phyloP scores from a whole-genome alignment of 2,113 vertebrate genomes.

The Chitala chitala region DNA sequence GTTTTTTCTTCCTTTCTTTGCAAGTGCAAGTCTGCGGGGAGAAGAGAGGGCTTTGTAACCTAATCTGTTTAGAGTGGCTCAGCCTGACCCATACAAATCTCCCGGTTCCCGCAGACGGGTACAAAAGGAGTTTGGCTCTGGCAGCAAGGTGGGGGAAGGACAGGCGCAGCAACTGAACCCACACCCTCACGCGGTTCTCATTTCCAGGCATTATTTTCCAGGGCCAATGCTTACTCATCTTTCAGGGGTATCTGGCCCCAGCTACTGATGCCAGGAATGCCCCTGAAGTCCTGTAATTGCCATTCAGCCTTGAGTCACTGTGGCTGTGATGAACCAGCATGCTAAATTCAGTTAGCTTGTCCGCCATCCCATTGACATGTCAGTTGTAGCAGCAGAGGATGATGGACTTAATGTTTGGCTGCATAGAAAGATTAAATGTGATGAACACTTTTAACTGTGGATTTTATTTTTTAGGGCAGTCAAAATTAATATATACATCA shows the following conservation, averaged over 20 bases:
- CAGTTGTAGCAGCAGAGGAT: background rate
- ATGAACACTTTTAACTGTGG: background rate
- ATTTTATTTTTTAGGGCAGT: background rate
- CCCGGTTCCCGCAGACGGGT: conserved; percentile 17
- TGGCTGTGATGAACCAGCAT: background rate
- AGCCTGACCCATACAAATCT: conserved; percentile 25
- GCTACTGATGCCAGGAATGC: background rate
- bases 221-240: background rate
- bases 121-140: conserved; percentile 25
- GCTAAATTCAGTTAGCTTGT: background rate
- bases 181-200: conserved; percentile 24
- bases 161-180: conserved; percentile 5
- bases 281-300: background rate
- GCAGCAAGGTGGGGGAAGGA: conserved; percentile 19
- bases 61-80: conserved; percentile 35
- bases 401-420: background rate
- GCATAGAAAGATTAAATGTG: background rate
- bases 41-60: conserved; percentile 33
- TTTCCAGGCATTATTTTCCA: conserved; percentile 25
- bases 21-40: conserved; percentile 17
- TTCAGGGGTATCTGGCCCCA: background rate
- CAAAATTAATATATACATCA: no score
- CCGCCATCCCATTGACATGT: background rate
- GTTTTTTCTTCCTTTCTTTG: background rate
- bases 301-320: background rate